phyloP scores from a whole-genome alignment of 1,140 invertebrate genomes.

The honey bee (Apis mellifera) region DNA sequence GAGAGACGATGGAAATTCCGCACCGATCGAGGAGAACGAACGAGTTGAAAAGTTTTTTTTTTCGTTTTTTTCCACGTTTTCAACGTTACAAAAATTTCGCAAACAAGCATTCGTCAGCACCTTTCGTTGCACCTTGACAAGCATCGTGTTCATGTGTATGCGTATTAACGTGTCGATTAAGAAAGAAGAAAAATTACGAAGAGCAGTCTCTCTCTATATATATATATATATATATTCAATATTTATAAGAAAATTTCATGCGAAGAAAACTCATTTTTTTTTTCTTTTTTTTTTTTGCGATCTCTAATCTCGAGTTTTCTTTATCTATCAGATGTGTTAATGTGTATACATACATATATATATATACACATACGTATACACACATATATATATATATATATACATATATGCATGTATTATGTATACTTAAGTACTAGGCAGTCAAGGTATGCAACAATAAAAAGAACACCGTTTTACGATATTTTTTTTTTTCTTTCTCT shows the following conservation, averaged over 20 bases:
- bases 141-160: slow-evolving; percentile 8
- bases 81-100: slow-evolving; percentile 8
- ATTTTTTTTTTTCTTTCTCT: slow-evolving; percentile 40
- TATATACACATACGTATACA: too few relatives aligned
- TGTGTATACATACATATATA: not conserved
- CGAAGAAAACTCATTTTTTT: slow-evolving; percentile 36
- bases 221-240: too few relatives aligned
- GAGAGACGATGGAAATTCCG: not conserved
- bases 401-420: slow-evolving; percentile 19
- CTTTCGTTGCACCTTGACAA: slow-evolving; percentile 56
- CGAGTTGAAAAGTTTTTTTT: not conserved
- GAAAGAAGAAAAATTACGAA: slow-evolving; percentile 28
- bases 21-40: not conserved
- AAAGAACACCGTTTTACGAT: slow-evolving; percentile 56
- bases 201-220: not conserved
- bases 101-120: slow-evolving; percentile 39
- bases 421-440: slow-evolving; percentile 63
- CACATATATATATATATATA: not conserved
- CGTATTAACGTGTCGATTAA: slow-evolving; percentile 5
- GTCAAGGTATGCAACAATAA: slow-evolving; percentile 69
- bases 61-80: slow-evolving; percentile 10
- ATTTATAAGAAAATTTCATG: slow-evolving; percentile 25
- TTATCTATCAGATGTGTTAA: not conserved
- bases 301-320: slow-evolving; percentile 11
- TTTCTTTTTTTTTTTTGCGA: not conserved